These are phyloP conservation scores for Hirtodrosophila trivittata DNA, from an alignment of 2,888 invertebrate genomes.

Conservation along the genomic window DNA sequence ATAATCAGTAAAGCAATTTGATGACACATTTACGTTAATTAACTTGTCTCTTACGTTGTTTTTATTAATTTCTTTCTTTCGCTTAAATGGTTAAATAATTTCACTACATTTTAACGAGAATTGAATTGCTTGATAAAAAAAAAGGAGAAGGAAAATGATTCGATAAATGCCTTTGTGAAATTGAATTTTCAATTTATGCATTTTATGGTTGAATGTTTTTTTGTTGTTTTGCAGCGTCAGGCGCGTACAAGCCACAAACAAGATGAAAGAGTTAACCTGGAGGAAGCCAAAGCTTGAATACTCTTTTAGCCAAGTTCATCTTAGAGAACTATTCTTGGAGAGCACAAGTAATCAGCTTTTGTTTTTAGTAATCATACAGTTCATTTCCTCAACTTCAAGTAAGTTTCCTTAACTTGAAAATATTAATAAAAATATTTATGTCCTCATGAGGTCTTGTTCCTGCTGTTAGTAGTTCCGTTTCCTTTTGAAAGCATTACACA, in stretches of 20 bases:
- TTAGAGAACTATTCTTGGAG: no score
- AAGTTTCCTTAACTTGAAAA: no score
- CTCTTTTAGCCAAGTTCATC: no score
- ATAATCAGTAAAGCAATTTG: conserved; percentile 19
- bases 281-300: no score
- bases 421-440: no score
- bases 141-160: conserved; percentile 6
- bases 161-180: conserved; percentile 39
- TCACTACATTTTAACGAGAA: not conserved
- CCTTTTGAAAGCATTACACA: conserved; percentile 11
- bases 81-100: conserved; percentile 22
- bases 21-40: conserved; percentile 15
- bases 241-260: conserved; percentile 15
- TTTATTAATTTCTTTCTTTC: conserved; percentile 4
- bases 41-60: not conserved
- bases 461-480: not conserved
- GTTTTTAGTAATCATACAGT: no score
- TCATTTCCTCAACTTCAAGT: no score
- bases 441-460: no score
- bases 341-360: no score
- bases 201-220: conserved; percentile 37
- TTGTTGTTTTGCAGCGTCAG: conserved; percentile 13
- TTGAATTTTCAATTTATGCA: conserved; percentile 64
- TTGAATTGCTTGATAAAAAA: not conserved
- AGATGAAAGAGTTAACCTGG: not conserved